These are phyloP conservation scores for Mesoligia furuncula DNA, from an alignment of 2,888 invertebrate genomes.

Conservation along the genomic window DNA sequence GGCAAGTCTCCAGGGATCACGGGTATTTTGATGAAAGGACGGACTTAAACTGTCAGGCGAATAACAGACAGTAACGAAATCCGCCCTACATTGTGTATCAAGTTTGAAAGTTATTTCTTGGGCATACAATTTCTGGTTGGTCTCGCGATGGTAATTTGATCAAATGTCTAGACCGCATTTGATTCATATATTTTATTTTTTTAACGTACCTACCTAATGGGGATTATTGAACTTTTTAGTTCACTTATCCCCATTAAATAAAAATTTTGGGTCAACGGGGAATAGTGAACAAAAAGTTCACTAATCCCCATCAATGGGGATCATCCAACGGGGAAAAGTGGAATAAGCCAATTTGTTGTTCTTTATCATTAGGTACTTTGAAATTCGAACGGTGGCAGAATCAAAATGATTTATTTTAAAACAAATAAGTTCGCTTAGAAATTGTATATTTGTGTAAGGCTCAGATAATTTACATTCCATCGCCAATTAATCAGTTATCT, in stretches of 20 bases:
- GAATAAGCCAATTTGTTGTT: background rate
- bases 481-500: background rate
- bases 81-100: background rate
- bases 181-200: too few relatives aligned
- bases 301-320: too few relatives aligned
- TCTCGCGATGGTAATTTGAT: background rate
- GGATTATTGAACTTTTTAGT: too few relatives aligned
- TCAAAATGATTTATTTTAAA: background rate
- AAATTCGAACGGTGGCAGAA: background rate
- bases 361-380: background rate
- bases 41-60: conserved; percentile 30
- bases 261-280: too few relatives aligned
- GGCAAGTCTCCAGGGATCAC: conserved; percentile 23
- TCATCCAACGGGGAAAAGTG: too few relatives aligned
- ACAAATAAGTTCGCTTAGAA: background rate
- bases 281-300: too few relatives aligned
- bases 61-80: conserved; percentile 31
- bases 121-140: background rate
- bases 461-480: background rate
- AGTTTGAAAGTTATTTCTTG: background rate
- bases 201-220: too few relatives aligned
- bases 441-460: background rate
- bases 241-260: too few relatives aligned
- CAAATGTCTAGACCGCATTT: background rate
- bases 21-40: conserved; percentile 40